A percentile compares a stretch with the other conserved stretches of the same genome.
Evolutionary conservation across 2,797 vertebrate species (phyloP).

Genomic region (Otolemur crassicaudatus): DNA sequence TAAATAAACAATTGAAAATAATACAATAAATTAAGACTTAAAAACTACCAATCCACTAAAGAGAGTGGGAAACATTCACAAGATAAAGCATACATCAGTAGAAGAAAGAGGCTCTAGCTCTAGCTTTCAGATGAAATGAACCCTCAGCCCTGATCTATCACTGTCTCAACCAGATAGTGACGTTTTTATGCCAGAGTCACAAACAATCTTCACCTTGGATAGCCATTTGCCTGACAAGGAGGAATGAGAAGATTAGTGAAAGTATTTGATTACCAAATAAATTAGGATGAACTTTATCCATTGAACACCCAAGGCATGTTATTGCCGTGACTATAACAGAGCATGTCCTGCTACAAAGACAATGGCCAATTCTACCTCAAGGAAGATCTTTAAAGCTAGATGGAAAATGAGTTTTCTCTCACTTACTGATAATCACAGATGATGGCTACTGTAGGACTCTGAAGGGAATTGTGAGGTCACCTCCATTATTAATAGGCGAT

Average conservation of each 20-base stretch:
- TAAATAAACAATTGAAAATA: conserved; percentile 28
- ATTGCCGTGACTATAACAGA: background rate
- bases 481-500: background rate
- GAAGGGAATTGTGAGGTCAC: background rate
- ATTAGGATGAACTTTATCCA: background rate
- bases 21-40: background rate
- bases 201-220: background rate
- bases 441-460: background rate
- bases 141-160: background rate
- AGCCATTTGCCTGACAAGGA: background rate
- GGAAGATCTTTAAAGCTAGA: background rate
- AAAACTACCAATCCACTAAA: background rate
- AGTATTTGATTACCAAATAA: conserved; percentile 9
- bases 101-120: background rate
- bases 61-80: background rate
- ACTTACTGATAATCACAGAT: background rate
- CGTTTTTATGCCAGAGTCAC: background rate
- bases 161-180: background rate
- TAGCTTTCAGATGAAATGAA: background rate
- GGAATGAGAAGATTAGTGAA: background rate
- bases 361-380: background rate
- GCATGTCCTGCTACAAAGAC: background rate
- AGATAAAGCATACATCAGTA: background rate
- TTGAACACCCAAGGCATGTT: background rate
- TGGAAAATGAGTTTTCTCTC: conserved; percentile 25